phyloP scores from a whole-genome alignment of 92 coral and sea anemone species.

The Muricea muricata region DNA sequence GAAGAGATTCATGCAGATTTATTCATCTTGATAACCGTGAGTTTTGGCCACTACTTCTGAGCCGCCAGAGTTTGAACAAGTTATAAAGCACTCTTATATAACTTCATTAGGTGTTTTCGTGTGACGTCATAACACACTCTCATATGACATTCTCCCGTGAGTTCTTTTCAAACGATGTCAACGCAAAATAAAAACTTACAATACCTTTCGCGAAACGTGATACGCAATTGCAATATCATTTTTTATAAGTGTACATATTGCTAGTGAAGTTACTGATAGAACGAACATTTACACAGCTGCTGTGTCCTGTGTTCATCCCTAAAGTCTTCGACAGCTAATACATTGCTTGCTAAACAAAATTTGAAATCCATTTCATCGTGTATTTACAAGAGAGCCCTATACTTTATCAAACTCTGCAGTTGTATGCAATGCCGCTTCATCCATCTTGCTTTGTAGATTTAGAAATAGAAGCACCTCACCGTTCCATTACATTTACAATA shows the following conservation, averaged over 20 bases:
- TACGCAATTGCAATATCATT: neutral
- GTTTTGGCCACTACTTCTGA: constrained; percentile 24
- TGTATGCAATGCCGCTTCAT: neutral
- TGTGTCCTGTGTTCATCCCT: neutral
- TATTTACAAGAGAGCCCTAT: neutral
- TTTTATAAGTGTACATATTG: neutral
- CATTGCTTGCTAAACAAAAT: neutral
- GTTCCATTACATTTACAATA: neutral
- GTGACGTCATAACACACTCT: neutral
- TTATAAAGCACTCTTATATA: neutral
- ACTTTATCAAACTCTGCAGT: neutral
- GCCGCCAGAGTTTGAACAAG: neutral
- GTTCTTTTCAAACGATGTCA: neutral
- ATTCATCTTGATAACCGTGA: constrained; percentile 99
- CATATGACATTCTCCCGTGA: neutral
- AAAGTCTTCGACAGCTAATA: neutral
- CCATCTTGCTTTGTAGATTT: neutral
- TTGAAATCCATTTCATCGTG: neutral
- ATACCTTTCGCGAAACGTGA: neutral
- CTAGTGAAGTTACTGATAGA: neutral
- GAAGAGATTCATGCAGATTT: constrained; percentile 99
- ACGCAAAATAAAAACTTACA: no score
- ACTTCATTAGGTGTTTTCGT: neutral
- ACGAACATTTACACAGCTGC: neutral
- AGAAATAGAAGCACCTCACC: neutral